These are phyloP conservation scores for Phenganax marumi DNA, from an alignment of 92 coral and sea anemone genomes.

Conservation along the genomic window DNA sequence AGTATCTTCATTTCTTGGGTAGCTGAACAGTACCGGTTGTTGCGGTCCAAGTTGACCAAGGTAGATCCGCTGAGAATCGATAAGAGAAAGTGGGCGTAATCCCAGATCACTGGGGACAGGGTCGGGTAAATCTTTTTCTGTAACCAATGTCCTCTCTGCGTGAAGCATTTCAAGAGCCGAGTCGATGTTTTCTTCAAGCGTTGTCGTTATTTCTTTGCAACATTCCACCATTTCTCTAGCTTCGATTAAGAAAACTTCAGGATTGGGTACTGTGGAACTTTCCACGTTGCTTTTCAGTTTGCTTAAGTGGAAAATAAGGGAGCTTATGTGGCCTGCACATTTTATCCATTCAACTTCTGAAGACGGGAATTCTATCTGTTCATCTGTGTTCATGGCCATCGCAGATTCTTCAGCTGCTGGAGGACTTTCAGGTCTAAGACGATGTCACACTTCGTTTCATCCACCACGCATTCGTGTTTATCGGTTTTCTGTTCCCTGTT, in stretches of 20 bases:
- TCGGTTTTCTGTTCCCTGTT: no score
- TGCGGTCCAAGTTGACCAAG: neutral
- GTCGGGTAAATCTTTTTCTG: slow-evolving; percentile 18
- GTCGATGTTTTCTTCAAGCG: neutral
- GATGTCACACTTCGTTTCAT: no score
- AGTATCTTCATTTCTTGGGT: neutral
- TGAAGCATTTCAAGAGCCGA: neutral
- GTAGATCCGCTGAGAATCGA: neutral
- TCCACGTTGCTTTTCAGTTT: neutral
- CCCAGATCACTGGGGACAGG: slow-evolving; percentile 30
- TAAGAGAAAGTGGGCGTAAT: neutral
- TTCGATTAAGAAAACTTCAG: neutral
- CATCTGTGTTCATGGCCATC: no score
- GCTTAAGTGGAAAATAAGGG: neutral
- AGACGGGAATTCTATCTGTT: no score
- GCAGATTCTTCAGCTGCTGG: no score
- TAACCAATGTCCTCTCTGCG: neutral
- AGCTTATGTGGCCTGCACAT: neutral
- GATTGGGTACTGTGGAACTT: neutral
- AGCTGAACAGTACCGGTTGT: neutral
- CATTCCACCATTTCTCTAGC: neutral
- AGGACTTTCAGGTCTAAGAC: no score
- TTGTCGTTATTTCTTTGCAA: neutral
- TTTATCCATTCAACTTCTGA: neutral
- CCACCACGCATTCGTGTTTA: no score